A percentile compares a stretch with the other conserved stretches of the same genome.
Conservation (phyloP, 2,113 vertebrate species). For the Boleophthalmus pectinirostris region DNA sequence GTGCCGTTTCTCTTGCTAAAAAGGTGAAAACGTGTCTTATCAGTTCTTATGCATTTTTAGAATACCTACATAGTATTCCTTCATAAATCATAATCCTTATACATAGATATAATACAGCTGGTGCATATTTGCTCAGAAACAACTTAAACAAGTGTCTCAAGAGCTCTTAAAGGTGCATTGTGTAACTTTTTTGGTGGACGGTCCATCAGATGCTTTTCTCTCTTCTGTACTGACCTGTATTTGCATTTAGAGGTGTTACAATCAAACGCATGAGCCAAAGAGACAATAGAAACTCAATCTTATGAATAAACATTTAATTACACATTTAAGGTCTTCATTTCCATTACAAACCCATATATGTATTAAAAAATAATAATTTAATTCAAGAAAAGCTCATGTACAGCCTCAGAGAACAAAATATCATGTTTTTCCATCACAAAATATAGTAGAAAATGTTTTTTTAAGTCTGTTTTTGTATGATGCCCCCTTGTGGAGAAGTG, state of each 20-base stretch:
- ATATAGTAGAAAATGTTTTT: conserved; percentile 7
- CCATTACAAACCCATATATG: conserved; percentile 44
- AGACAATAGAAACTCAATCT: conserved; percentile 3
- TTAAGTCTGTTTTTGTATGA: background rate
- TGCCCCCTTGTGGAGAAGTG: conserved; percentile 5
- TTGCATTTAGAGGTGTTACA: background rate
- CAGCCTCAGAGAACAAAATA: conserved; percentile 12
- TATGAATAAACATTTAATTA: conserved; percentile 59
- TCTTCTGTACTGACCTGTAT: too few relatives aligned
- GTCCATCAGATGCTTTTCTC: too few relatives aligned
- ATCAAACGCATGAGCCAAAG: background rate
- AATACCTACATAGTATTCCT: background rate
- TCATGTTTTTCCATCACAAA: background rate
- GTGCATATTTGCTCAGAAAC: background rate
- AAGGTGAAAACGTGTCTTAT: too few relatives aligned
- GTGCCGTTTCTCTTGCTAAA: too few relatives aligned
- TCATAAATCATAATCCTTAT: background rate
- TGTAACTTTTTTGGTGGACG: too few relatives aligned
- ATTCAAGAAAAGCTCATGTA: conserved; percentile 31
- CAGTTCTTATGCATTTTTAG: background rate
- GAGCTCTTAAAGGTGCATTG: too few relatives aligned
- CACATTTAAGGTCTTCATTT: conserved; percentile 9
- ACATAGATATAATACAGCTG: background rate
- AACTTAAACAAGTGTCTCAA: background rate
- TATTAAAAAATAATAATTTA: conserved; percentile 66